A percentile compares a stretch with the other conserved stretches of the same genome.
Evolutionary conservation across 2,113 vertebrate species (phyloP).

Genomic region (Eonycteris spelaea): DNA sequence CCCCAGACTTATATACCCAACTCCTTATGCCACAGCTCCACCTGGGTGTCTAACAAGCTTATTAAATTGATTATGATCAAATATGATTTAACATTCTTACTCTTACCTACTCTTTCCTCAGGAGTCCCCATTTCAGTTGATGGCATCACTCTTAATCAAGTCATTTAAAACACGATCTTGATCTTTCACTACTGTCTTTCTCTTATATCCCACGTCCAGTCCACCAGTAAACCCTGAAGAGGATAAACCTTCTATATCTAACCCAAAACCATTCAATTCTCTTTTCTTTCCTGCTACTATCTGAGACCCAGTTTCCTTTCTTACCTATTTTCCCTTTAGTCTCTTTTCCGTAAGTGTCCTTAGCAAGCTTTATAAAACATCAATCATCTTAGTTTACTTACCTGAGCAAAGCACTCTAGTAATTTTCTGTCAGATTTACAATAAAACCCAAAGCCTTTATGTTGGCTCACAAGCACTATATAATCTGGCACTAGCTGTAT

Average conservation of each 20-base stretch:
- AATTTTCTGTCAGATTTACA: background rate
- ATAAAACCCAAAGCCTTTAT: background rate
- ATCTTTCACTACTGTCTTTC: background rate
- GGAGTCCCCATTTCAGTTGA: background rate
- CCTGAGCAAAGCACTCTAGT: background rate
- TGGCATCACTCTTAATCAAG: background rate
- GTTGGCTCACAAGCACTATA: background rate
- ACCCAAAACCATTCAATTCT: background rate
- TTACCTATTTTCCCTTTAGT: background rate
- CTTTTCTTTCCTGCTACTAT: background rate
- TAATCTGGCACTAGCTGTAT: background rate
- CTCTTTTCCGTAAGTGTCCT: background rate
- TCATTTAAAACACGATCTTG: background rate
- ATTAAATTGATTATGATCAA: background rate
- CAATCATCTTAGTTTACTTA: background rate
- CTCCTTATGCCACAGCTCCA: background rate
- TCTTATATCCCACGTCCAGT: background rate
- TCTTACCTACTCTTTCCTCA: background rate
- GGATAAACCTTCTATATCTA: background rate
- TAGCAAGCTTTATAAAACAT: background rate
- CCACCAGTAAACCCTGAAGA: background rate
- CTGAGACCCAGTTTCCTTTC: background rate
- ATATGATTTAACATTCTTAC: background rate
- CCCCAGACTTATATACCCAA: background rate
- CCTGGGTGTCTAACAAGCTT: background rate